Conservation (phyloP, 2,888 invertebrate genomes). For the Brenthis daphne region DNA sequence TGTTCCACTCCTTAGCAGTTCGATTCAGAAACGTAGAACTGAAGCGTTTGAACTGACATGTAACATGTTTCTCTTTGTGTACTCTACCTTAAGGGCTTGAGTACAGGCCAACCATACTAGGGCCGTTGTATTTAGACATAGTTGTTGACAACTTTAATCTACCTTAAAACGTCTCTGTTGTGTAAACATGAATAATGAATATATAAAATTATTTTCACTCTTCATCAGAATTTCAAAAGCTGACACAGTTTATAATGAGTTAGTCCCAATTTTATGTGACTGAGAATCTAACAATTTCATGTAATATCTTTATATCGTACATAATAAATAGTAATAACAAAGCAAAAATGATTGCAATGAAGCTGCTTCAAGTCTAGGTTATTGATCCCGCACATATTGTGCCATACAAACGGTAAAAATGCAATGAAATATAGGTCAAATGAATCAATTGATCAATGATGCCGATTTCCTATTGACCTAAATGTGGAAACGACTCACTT, state of each 20-base stretch:
- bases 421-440: conserved; percentile 23
- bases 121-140: too few relatives aligned
- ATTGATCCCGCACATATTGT: conserved; percentile 18
- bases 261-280: too few relatives aligned
- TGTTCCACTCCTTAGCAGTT: too few relatives aligned
- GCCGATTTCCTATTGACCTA: conserved; percentile 31
- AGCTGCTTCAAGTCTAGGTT: conserved; percentile 9
- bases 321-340: not conserved
- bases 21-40: too few relatives aligned
- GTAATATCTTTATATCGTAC: too few relatives aligned
- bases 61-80: too few relatives aligned
- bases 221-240: conserved; percentile 20
- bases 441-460: conserved; percentile 34
- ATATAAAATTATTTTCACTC: not conserved
- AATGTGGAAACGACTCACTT: conserved; percentile 1
- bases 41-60: too few relatives aligned
- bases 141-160: not conserved
- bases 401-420: conserved; percentile 23
- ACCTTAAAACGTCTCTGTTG: not conserved
- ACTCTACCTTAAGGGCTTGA: too few relatives aligned
- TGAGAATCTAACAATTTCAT: too few relatives aligned
- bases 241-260: not conserved
- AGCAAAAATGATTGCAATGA: conserved; percentile 7
- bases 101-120: too few relatives aligned
- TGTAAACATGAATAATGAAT: conserved; percentile 6